Percentiles rank a stretch among this genome's conserved stretches.
These are phyloP conservation scores for Tiaroga cobitis DNA, from an alignment of 2,797 vertebrate species.

Conservation along the genomic window DNA sequence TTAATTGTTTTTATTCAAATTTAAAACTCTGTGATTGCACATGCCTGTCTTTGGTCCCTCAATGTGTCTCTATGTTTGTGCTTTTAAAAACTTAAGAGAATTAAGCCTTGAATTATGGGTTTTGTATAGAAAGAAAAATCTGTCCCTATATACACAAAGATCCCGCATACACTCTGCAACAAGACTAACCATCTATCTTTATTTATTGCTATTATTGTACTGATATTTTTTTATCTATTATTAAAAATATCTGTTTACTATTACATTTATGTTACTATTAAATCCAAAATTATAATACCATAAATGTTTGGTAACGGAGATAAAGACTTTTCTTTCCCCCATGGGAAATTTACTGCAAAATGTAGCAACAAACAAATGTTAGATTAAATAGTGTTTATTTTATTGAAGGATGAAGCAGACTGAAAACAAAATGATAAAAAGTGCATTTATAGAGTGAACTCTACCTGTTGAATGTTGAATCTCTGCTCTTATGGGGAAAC, in stretches of 20 bases:
- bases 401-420: too few species aligned
- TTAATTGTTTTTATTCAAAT: not conserved
- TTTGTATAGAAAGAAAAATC: not conserved
- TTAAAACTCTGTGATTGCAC: not conserved
- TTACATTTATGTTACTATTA: too few species aligned
- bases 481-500: too few species aligned
- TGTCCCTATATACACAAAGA: not conserved
- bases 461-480: too few species aligned
- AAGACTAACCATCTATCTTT: not conserved
- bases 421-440: too few species aligned
- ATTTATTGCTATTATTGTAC: not conserved
- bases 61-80: not conserved
- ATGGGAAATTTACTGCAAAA: not conserved
- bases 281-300: too few species aligned
- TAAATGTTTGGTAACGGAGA: too few species aligned
- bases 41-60: not conserved
- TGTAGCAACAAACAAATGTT: not conserved
- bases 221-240: too few species aligned
- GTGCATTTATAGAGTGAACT: too few species aligned
- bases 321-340: not conserved
- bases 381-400: too few species aligned
- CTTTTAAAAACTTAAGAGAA: not conserved
- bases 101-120: not conserved
- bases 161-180: not conserved
- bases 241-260: too few species aligned